These are phyloP conservation scores for Leptopilina syphax DNA, from an alignment of 2,888 invertebrate genomes.

Conservation along the genomic window DNA sequence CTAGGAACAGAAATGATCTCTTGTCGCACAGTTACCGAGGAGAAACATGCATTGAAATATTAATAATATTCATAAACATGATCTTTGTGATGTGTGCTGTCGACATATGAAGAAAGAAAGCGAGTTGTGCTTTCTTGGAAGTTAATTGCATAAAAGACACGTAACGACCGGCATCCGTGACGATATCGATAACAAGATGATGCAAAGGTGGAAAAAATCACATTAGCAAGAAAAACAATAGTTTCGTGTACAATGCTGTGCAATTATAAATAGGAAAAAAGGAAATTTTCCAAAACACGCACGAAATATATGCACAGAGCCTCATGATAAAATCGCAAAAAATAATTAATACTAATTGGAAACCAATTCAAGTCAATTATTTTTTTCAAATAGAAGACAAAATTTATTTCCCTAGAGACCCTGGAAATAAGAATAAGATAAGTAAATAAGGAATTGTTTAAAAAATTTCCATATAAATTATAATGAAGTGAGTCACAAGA, in stretches of 20 bases:
- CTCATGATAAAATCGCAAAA: too few relatives aligned
- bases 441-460: not conserved
- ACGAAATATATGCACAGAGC: too few relatives aligned
- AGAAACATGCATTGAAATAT: not conserved
- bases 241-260: not conserved
- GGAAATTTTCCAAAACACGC: too few relatives aligned
- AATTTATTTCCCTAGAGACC: too few relatives aligned
- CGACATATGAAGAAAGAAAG: conserved; percentile 2
- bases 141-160: conserved; percentile 22
- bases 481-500: not conserved
- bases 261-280: not conserved
- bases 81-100: conserved; percentile 6
- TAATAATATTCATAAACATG: conserved; percentile 1
- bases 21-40: too few relatives aligned
- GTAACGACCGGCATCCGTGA: conserved; percentile 33
- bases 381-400: too few relatives aligned
- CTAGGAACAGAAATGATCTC: too few relatives aligned
- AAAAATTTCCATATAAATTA: not conserved
- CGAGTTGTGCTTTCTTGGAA: conserved; percentile 25
- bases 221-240: conserved; percentile 5
- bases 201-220: conserved; percentile 7
- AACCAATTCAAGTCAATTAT: too few relatives aligned
- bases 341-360: too few relatives aligned
- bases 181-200: conserved; percentile 27
- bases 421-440: not conserved